Base-by-base conservation (phyloP, 2,888 invertebrate genomes). In the Anthophora plumipes region DNA sequence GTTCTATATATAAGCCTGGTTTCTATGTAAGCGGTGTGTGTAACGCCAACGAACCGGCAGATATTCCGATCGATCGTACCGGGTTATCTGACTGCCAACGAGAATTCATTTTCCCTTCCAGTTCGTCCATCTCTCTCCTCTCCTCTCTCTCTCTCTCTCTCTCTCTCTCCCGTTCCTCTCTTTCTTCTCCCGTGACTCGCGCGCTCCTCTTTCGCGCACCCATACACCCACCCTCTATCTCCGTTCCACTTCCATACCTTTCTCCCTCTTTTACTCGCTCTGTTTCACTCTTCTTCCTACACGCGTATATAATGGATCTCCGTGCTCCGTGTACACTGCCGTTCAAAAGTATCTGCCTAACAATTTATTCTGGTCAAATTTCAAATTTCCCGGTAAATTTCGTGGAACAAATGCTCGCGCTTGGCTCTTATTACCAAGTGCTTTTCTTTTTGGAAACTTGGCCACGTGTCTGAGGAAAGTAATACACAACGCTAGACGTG, bases 31-130 rank as follows among this genome's bases (percentile, higher is more conserved):
- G 74, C 80, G 82, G 78, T 66, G 78, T 82, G 84, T 80, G 85
- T 85, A 86, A 88, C 85, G 82, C 76, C 84, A 84, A 77, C 88
- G 82, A 77, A 85, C 82, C 88, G 84, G 88, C 87, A 88, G 87
- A 90, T 90, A 90, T 89, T 85, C 83, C 89, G 89, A 92, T 92
- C 92, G 91, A 92, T 92, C 90, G 88, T 86, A 85, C 90, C 88
- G 86, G 88, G 89, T 91, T 91, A 91, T 91, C 87, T 86, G 88
- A 88, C 87, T 87, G 86, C 88, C 89, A 86, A 85, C 86, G 89
- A 88, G 88, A 91, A 91, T 91, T 91, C 89, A 90, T 92, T 91
- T 90, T 89, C 88, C 87, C 88, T 88, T 85, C 85, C 79, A 71
- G 31, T 76, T 80, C 73, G 68, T 80, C 79, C 64, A 46, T 66